Percentiles rank a stretch among this genome's conserved stretches.
Evolutionary conservation across 2,113 vertebrate genomes (phyloP).

Genomic region (Fulmarus glacialis): DNA sequence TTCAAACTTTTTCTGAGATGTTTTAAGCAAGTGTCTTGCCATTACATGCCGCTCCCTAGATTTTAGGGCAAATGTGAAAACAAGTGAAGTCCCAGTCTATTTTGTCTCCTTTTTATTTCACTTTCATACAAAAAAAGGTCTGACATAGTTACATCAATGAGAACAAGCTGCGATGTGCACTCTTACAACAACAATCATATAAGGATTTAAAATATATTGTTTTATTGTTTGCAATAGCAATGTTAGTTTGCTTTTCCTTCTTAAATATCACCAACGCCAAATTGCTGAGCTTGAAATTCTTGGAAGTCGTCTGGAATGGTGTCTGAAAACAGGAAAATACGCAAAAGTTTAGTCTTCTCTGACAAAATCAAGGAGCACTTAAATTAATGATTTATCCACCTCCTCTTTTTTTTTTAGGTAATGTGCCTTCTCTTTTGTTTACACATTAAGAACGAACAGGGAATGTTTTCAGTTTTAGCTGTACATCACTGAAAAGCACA

Average conservation of each 20-base stretch:
- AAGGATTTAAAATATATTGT: constrained; percentile 65
- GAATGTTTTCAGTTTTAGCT: background rate
- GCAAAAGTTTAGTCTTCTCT: background rate
- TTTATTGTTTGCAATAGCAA: constrained; percentile 60
- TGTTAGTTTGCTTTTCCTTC: constrained; percentile 17
- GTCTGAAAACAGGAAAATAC: constrained; percentile 76
- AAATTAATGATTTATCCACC: background rate
- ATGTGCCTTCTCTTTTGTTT: background rate
- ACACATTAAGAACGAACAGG: background rate
- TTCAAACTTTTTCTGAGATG: background rate
- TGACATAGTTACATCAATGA: constrained; percentile 38
- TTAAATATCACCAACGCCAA: constrained; percentile 76
- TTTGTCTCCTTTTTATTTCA: constrained; percentile 74
- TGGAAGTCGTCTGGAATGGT: constrained; percentile 92
- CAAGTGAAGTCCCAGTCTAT: background rate
- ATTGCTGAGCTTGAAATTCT: constrained; percentile 81
- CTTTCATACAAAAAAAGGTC: constrained; percentile 61
- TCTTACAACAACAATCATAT: constrained; percentile 46
- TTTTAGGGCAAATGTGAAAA: background rate
- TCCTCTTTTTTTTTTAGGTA: background rate
- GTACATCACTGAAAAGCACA: background rate
- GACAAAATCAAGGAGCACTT: background rate
- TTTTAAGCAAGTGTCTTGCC: background rate
- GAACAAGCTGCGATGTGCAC: constrained; percentile 42
- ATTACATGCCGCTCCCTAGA: background rate